Percentiles rank a stretch among this genome's conserved stretches.
phyloP scores from a whole-genome alignment of 1,140 invertebrate genomes.

The Drosophila rhopaloa region DNA sequence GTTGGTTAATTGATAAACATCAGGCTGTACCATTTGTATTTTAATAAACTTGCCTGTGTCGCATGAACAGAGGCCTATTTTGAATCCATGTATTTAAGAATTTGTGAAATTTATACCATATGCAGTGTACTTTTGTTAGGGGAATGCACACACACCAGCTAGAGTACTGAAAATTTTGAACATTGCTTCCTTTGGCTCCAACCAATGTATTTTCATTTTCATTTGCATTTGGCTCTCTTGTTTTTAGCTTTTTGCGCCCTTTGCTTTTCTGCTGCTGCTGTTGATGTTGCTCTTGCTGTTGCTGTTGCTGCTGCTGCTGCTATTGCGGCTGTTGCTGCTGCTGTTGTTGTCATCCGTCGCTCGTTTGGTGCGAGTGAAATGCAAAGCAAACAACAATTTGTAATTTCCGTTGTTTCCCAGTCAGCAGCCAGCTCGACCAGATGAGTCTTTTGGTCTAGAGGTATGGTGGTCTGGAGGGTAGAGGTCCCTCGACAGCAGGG shows the following conservation, averaged over 20 bases:
- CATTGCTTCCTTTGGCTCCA: conserved; percentile 15
- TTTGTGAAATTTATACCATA: conserved; percentile 9
- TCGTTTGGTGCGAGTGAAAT: conserved; percentile 67
- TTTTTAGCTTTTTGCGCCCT: conserved; percentile 40
- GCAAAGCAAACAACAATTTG: conserved; percentile 79
- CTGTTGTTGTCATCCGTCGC: conserved; percentile 44
- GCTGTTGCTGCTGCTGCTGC: neutral
- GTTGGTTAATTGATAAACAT: neutral
- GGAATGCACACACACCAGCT: conserved; percentile 4
- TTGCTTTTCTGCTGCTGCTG: conserved; percentile 21
- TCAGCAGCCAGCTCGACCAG: conserved; percentile 20
- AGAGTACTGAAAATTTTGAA: conserved; percentile 1
- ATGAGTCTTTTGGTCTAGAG: conserved; percentile 7
- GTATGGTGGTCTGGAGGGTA: no score
- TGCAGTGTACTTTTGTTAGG: neutral
- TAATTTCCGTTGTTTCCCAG: conserved; percentile 71
- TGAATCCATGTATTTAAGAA: neutral
- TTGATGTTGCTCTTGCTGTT: neutral
- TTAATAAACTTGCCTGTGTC: neutral
- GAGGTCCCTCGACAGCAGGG: no score
- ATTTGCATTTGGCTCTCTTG: conserved; percentile 43
- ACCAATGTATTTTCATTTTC: conserved; percentile 61
- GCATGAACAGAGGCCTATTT: conserved; percentile 3
- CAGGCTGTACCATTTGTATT: no score
- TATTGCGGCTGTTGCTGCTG: conserved; percentile 8